Conservation (phyloP, 2,797 vertebrate genomes). For the Heliangelus exortis region DNA sequence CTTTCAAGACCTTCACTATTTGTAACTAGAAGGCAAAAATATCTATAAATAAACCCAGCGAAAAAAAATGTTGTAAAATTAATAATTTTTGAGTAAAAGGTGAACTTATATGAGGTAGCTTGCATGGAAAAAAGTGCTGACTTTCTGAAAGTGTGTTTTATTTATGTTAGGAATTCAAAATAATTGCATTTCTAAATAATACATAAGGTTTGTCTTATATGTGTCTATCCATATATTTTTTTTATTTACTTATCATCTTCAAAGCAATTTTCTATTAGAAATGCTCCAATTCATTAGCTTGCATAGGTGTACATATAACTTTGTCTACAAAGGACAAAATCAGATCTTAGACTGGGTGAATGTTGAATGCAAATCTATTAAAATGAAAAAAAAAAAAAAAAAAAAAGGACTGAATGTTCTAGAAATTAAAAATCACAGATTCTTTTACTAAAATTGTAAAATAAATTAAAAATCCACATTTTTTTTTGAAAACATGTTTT, state of each 20-base stretch:
- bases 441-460: neutral
- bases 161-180: neutral
- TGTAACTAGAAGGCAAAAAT: neutral
- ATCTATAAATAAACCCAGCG: neutral
- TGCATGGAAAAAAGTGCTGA: neutral
- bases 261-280: neutral
- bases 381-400: neutral
- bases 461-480: neutral
- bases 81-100: neutral
- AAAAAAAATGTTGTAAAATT: neutral
- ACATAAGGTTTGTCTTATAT: neutral
- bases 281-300: neutral
- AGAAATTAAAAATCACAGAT: neutral
- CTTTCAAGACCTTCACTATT: neutral
- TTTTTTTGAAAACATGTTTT: neutral
- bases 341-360: neutral
- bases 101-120: neutral
- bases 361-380: neutral
- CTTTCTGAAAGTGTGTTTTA: neutral
- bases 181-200: neutral
- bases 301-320: neutral
- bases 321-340: neutral
- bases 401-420: neutral
- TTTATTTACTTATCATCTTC: neutral
- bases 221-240: neutral